Percentiles rank a stretch among this genome's conserved stretches.
These are phyloP conservation scores for Zaprionus kolodkinae DNA, from an alignment of 1,140 invertebrate species.

Conservation along the genomic window DNA sequence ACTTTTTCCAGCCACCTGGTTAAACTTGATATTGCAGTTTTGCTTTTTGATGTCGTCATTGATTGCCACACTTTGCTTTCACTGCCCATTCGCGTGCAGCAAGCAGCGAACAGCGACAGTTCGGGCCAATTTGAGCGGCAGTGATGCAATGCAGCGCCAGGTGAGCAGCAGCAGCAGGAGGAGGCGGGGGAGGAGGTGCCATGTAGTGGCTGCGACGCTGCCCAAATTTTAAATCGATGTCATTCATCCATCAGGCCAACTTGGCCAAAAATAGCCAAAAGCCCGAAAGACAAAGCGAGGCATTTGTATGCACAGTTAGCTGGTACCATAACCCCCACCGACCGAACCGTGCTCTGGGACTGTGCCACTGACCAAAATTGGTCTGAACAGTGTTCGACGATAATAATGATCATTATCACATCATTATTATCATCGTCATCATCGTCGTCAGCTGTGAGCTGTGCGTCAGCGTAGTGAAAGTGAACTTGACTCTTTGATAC, in stretches of 20 bases:
- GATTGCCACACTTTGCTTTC: slow-evolving; percentile 83
- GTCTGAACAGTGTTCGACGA: slow-evolving; percentile 32
- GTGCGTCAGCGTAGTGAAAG: slow-evolving; percentile 76
- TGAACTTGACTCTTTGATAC: slow-evolving; percentile 73
- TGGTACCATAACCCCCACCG: slow-evolving; percentile 16
- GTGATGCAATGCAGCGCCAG: slow-evolving; percentile 49
- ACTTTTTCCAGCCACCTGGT: slow-evolving; percentile 56
- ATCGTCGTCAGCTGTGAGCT: slow-evolving; percentile 11
- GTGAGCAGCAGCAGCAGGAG: not conserved
- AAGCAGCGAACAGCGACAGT: not conserved
- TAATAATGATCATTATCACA: slow-evolving; percentile 9
- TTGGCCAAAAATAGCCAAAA: slow-evolving; percentile 54
- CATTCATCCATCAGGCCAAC: slow-evolving; percentile 68
- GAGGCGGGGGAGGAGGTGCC: slow-evolving; percentile 6
- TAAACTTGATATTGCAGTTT: slow-evolving; percentile 71
- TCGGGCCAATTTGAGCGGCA: slow-evolving; percentile 36
- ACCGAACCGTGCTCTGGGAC: not conserved
- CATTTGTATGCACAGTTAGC: slow-evolving; percentile 68
- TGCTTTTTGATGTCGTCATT: slow-evolving; percentile 73
- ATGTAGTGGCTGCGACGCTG: slow-evolving; percentile 12
- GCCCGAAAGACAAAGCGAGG: slow-evolving; percentile 36
- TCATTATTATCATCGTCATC: not conserved
- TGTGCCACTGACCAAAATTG: slow-evolving; percentile 79
- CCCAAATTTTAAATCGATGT: slow-evolving; percentile 44
- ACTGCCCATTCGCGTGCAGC: slow-evolving; percentile 70